Evolutionary conservation across 2,888 invertebrate genomes (phyloP), one percentile per base, ranked within the genome.

Genomic region (Nineta flava): DNA sequence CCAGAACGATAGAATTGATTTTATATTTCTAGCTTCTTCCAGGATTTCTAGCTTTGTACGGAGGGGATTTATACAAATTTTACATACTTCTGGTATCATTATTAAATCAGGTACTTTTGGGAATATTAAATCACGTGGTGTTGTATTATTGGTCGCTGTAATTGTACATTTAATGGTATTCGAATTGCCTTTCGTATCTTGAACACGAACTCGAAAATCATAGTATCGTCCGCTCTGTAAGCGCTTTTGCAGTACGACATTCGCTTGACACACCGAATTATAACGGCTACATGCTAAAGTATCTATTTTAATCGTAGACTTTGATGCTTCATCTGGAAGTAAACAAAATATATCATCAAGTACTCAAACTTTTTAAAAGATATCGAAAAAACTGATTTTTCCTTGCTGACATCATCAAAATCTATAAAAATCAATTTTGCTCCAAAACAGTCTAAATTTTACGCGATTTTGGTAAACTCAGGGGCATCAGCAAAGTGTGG

Each of bases 261-360:
- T 90, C 50, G 90, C 90, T 66, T 90, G 87, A 68, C 91, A 91
- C 59, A 87, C 82, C 48, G 87, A 87, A 71, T 90, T 87, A 70
- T 87, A 86, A 56, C 83, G 76, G 51, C 84, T 83, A 71, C 91
- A 91, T 46, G 88, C 87, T 51, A 91, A 75, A 57, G 83, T 79
- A 63, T 87, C 85, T 55, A 90, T 75, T 57, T 81, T 77, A 55
- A 90, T 80, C 60, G 86, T 79, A 51, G 85, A 79, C 54, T 81
- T 79, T 57, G 86, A 79, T 60, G 81, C 79, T 65, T 76, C 76
- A 59, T 78, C 79, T 69, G 52, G 19, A 52, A 48, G n/a, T n/a
- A n/a, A n/a, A n/a, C n/a, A 17, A 47, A 26, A 26, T 6, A 26
- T 26, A n/a, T n/a, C n/a, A n/a, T n/a, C n/a, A n/a, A 35, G 3